Evolutionary conservation across 2,888 invertebrate genomes (phyloP), one percentile per base, ranked within the genome.

Genomic region (Diachrysia chrysitis): DNA sequence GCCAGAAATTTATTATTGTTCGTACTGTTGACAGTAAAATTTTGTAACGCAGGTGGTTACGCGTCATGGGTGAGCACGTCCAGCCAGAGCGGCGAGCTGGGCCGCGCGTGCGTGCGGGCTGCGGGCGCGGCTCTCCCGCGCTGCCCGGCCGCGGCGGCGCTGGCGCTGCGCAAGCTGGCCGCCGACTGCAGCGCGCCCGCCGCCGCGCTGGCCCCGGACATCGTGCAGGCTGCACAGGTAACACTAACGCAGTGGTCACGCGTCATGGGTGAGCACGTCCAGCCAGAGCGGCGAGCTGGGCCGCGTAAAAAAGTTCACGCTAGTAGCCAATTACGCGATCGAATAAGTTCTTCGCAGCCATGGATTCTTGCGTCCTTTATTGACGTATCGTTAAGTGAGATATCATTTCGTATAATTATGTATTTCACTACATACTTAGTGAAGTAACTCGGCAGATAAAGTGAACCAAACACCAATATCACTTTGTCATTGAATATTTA

Each of bases 101-200:
- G 92, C 72, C 90, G 61, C 83, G 86, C 89, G 87, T 87, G 95
- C 81, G 83, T 95, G 86, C 86, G 93, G 79, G 85, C 96, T 81
- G 92, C 95, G 84, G 85, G 95, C 83, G 83, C 94, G 14, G 94
- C 94, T 63, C 87, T 95, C 71, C 60, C 96, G 32, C 97, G 98
- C 71, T 97, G 97, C 0, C 97, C 98, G 5, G 96, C 98, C 64
- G 97, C 98, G 0, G 98, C 98, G 4, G 93, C 94, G 72, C 96
- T 98, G 90, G 98, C 99, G 25, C 95, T 99, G 14, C 98, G 98
- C 88, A 98, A 98, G 85, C 96, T 99, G 48, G 97, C 98, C 37
- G 95, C 97, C 42, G 98, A 98, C 89, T 98, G 98, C 87, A 96
- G 97, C 82, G 89, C 96, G 59, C 97, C 97, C 87, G 96, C 99